Percentiles rank a stretch among this genome's conserved stretches.
Evolutionary conservation across 2,113 vertebrate genomes (phyloP).

Genomic region (Noctilio leporinus): DNA sequence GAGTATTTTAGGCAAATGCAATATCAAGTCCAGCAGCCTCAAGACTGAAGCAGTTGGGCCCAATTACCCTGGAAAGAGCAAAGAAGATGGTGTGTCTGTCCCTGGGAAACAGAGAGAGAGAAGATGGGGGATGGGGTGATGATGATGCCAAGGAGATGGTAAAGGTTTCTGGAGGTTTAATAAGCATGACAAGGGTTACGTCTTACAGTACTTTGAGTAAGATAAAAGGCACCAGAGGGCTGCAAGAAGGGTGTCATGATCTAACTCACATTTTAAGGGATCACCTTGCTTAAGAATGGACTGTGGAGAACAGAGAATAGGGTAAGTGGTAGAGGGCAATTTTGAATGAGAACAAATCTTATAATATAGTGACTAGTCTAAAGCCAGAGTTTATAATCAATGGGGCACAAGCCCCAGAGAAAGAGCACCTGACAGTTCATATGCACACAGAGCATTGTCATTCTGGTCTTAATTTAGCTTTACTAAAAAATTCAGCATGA

Average conservation of each 20-base stretch:
- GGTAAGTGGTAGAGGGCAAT: background rate
- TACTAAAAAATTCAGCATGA: constrained; percentile 16
- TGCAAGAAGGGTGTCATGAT: background rate
- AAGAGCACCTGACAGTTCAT: background rate
- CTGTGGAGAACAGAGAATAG: background rate
- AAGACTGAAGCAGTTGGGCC: background rate
- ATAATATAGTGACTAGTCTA: background rate
- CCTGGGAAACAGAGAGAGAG: too few relatives aligned
- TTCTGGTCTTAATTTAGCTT: constrained; percentile 33
- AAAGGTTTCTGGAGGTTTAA: accelerated
- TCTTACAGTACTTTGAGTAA: background rate
- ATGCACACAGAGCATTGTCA: background rate
- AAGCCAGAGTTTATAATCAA: background rate
- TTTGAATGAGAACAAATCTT: background rate
- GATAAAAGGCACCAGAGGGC: background rate
- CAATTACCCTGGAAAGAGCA: background rate
- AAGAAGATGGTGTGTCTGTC: background rate
- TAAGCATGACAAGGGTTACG: background rate
- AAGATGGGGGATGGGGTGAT: background rate
- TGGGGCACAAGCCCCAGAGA: background rate
- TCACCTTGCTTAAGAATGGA: background rate
- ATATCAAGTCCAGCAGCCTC: background rate
- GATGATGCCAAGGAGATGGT: too few relatives aligned
- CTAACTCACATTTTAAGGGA: background rate
- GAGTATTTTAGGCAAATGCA: background rate